These are phyloP conservation scores for Eristalis tenax DNA, from an alignment of 2,888 invertebrate species.

Conservation along the genomic window DNA sequence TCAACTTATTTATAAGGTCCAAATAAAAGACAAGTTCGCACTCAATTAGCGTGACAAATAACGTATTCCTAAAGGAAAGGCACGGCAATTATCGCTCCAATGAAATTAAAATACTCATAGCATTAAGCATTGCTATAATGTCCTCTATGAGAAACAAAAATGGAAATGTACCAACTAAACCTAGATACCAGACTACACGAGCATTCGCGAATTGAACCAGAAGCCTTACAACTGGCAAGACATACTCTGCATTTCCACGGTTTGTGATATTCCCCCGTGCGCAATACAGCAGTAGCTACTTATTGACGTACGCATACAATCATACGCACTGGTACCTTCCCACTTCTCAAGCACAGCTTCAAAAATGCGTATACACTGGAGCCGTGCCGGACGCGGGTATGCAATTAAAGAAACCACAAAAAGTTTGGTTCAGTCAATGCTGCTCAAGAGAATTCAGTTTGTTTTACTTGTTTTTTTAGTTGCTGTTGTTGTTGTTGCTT, in stretches of 20 bases:
- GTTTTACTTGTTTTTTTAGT: not conserved
- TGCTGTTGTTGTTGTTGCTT: conserved; percentile 4
- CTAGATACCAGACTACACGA: conserved; percentile 8
- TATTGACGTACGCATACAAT: conserved; percentile 7
- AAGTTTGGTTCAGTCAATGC: conserved; percentile 25
- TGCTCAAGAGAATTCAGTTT: conserved; percentile 41
- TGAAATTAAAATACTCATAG: conserved; percentile 38
- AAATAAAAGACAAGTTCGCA: not conserved
- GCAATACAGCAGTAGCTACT: conserved; percentile 16
- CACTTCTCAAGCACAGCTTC: conserved; percentile 25
- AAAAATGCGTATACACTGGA: conserved; percentile 29
- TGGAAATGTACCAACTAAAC: conserved; percentile 28
- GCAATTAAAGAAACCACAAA: conserved; percentile 51
- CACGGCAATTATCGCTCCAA: conserved; percentile 28
- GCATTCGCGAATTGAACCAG: conserved; percentile 34
- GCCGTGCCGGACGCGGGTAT: conserved; percentile 16
- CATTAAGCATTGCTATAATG: conserved; percentile 15
- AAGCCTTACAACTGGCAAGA: conserved; percentile 47
- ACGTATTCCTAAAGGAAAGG: conserved; percentile 35
- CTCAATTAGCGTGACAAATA: conserved; percentile 41
- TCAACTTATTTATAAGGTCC: not conserved
- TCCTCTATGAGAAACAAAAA: conserved; percentile 12
- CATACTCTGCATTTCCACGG: conserved; percentile 45
- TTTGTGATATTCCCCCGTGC: conserved; percentile 41
- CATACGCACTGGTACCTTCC: conserved; percentile 23